Conservation (phyloP, 2,113 vertebrate species). For the Heteronetta atricapilla region DNA sequence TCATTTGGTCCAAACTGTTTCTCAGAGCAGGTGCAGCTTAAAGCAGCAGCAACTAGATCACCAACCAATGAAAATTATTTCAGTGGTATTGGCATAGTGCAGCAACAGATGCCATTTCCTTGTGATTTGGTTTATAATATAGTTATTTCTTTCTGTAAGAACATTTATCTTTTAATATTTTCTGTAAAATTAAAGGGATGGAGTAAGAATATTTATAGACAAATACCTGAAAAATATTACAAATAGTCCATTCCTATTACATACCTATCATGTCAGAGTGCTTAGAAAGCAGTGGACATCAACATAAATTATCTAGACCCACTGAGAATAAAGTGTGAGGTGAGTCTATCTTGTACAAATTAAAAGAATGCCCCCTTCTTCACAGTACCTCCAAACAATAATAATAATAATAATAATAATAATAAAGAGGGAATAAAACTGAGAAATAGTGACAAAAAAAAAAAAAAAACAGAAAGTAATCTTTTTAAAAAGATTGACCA, state of each 20-base stretch:
- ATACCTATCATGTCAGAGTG: neutral
- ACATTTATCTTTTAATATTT: neutral
- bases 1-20: neutral
- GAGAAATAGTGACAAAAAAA: neutral
- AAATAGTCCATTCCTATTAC: neutral
- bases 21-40: neutral
- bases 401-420: too few species aligned
- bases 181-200: neutral
- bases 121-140: neutral
- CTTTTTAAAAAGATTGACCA: neutral
- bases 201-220: neutral
- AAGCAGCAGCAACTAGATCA: neutral
- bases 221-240: neutral
- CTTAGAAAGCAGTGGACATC: neutral
- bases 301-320: neutral
- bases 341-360: neutral
- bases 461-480: accelerated
- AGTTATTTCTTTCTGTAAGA: neutral
- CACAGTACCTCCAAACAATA: too few species aligned
- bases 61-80: neutral
- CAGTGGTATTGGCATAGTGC: neutral
- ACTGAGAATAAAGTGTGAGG: neutral
- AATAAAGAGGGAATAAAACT: accelerated
- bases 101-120: neutral
- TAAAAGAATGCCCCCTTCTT: neutral